Evolutionary conservation across 2,113 vertebrate genomes (phyloP).

Genomic region (Lophochroa leadbeateri): DNA sequence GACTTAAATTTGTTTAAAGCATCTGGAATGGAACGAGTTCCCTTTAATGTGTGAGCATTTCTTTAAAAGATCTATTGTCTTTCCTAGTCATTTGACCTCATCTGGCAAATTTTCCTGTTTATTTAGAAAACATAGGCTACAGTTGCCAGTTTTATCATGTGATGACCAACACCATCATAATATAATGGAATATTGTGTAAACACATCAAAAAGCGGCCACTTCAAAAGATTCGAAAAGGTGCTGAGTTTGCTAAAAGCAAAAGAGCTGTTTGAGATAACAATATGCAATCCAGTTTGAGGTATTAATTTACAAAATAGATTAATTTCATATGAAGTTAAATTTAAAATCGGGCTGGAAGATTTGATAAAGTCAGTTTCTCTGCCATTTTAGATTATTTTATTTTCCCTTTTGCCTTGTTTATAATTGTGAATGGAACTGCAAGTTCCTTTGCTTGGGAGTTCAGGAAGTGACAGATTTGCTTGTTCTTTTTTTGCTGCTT

Average conservation of each 20-base stretch:
- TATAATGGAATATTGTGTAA: slow-evolving; percentile 12
- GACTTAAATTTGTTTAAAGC: background rate
- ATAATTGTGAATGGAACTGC: background rate
- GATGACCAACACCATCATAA: slow-evolving; percentile 12
- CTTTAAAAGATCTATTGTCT: slow-evolving; percentile 40
- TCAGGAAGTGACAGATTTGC: background rate
- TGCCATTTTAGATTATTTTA: background rate
- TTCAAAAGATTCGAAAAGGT: background rate
- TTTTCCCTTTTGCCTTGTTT: background rate
- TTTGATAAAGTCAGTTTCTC: background rate
- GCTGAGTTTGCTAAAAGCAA: background rate
- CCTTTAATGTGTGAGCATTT: background rate
- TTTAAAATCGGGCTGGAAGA: background rate
- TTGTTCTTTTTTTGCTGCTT: background rate
- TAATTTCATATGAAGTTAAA: background rate
- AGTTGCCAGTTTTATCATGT: slow-evolving; percentile 3
- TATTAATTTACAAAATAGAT: background rate
- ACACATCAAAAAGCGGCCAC: background rate
- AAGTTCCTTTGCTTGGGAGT: background rate
- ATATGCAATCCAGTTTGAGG: background rate
- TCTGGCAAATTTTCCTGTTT: slow-evolving; percentile 52
- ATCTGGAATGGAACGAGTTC: background rate
- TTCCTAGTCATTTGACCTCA: slow-evolving; percentile 36
- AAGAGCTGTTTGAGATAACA: background rate
- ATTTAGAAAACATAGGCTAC: slow-evolving; percentile 26